phyloP scores from a whole-genome alignment of 2,113 vertebrate genomes.

The Prolemur simus region DNA sequence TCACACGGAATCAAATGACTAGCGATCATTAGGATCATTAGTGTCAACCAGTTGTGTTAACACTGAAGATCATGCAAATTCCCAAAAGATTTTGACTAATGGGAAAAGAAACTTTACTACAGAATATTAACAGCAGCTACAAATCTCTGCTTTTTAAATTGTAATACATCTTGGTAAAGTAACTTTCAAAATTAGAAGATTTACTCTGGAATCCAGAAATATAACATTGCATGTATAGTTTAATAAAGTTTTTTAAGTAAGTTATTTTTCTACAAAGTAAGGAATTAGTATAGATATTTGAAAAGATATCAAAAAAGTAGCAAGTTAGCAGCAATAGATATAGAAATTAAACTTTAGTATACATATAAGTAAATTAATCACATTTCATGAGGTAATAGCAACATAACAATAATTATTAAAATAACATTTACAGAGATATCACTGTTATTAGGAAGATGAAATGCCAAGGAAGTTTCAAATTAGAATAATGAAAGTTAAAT shows the following conservation, averaged over 20 bases:
- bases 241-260: neutral
- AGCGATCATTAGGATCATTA: neutral
- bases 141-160: slow-evolving; percentile 18
- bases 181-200: slow-evolving; percentile 27
- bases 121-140: neutral
- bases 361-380: neutral
- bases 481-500: neutral
- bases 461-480: neutral
- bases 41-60: neutral
- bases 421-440: neutral
- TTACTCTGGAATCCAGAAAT: neutral
- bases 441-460: neutral
- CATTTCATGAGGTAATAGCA: neutral
- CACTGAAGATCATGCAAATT: neutral
- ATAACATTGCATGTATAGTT: neutral
- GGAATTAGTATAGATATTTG: neutral
- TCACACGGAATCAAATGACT: neutral
- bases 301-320: neutral
- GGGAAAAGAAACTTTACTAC: neutral
- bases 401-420: neutral
- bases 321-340: neutral
- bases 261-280: neutral
- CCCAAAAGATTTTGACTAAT: neutral
- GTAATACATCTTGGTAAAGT: neutral
- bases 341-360: neutral